phyloP scores from a whole-genome alignment of 2,113 vertebrate species.

The Bombycilla garrulus region DNA sequence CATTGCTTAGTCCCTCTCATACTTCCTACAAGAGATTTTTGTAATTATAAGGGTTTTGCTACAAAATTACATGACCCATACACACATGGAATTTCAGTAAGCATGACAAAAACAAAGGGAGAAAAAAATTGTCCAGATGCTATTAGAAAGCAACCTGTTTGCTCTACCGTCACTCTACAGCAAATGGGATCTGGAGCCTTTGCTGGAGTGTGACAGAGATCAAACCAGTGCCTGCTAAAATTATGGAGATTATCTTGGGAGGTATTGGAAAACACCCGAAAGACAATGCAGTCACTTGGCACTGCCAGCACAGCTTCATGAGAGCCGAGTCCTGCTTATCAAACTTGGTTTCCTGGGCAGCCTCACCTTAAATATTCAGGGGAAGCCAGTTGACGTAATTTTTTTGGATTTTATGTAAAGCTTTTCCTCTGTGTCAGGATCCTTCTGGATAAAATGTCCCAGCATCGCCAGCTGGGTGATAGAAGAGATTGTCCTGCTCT shows the following conservation, averaged over 20 bases:
- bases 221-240: not conserved
- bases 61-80: not conserved
- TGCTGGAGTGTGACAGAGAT: not conserved
- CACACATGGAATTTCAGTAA: not conserved
- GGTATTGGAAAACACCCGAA: not conserved
- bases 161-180: not conserved
- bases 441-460: not conserved
- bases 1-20: not conserved
- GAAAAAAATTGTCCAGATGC: not conserved
- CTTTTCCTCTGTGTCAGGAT: not conserved
- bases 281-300: not conserved
- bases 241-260: not conserved
- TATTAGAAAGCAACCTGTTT: not conserved
- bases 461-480: not conserved
- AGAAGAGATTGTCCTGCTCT: not conserved
- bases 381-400: not conserved
- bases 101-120: not conserved
- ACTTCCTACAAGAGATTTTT: not conserved
- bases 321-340: not conserved
- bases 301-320: not conserved
- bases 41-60: not conserved
- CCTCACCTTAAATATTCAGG: too few relatives aligned
- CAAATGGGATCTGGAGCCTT: not conserved
- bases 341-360: not conserved
- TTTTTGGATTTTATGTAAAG: not conserved